Percentiles rank a stretch among this genome's conserved stretches.
phyloP scores from a whole-genome alignment of 2,113 vertebrate genomes.

The Pluvianellus socialis region DNA sequence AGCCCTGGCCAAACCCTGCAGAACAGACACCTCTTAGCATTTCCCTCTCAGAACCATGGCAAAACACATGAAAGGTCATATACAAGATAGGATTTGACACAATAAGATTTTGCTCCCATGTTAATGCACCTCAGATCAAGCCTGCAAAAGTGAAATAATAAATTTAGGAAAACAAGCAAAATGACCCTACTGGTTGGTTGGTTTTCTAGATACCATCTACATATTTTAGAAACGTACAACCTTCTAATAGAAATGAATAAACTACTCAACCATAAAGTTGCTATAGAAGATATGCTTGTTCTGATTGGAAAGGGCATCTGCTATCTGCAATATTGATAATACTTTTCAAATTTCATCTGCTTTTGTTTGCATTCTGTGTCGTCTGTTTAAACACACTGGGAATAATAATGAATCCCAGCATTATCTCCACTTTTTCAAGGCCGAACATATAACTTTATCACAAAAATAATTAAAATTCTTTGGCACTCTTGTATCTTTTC shows the following conservation, averaged over 20 bases:
- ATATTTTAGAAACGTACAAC: constrained; percentile 94
- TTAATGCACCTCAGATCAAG: constrained; percentile 76
- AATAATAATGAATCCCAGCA: constrained; percentile 99
- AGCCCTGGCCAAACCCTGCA: background rate
- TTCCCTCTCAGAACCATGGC: constrained; percentile 26
- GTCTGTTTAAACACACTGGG: constrained; percentile 99
- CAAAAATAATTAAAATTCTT: constrained; percentile 99
- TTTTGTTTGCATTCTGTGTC: constrained; percentile 99
- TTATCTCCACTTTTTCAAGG: constrained; percentile 99
- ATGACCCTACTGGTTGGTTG: constrained; percentile 85
- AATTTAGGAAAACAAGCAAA: constrained; percentile 86
- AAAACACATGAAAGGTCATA: constrained; percentile 76
- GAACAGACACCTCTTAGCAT: constrained; percentile 18
- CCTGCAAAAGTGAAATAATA: constrained; percentile 81
- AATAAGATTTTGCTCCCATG: constrained; percentile 73
- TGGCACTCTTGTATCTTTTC: constrained; percentile 98
- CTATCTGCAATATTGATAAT: constrained; percentile 99
- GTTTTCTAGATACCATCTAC: constrained; percentile 86
- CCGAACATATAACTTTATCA: constrained; percentile 99
- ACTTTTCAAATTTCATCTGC: constrained; percentile 99
- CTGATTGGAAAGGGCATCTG: constrained; percentile 99
- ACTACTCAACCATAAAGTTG: constrained; percentile 99
- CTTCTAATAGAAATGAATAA: constrained; percentile 99
- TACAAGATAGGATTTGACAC: constrained; percentile 75
- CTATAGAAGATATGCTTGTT: constrained; percentile 97